phyloP scores from a whole-genome alignment of 2,113 vertebrate species.

The Eulemur macaco region DNA sequence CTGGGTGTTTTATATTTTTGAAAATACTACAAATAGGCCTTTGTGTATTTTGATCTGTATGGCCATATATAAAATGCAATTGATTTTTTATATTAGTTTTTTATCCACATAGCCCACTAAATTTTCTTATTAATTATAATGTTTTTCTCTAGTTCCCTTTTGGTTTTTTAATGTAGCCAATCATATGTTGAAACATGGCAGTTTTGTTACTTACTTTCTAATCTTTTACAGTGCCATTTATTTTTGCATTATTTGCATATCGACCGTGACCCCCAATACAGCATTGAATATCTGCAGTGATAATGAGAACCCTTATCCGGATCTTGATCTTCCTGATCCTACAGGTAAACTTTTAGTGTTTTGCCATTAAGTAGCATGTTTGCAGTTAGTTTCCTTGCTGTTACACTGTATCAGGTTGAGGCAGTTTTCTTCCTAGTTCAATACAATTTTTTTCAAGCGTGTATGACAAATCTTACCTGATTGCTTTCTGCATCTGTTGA shows the following conservation, averaged over 20 bases:
- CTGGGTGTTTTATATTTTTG: neutral
- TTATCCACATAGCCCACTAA: neutral
- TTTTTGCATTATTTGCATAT: neutral
- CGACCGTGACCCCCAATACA: too few relatives aligned
- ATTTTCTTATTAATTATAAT: neutral
- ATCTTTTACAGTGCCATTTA: neutral
- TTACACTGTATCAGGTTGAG: neutral
- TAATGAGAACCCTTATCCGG: neutral
- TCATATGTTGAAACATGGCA: neutral
- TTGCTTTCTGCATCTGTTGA: neutral
- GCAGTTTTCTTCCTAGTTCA: neutral
- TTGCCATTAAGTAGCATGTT: neutral
- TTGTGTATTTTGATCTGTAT: neutral
- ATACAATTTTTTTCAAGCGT: neutral
- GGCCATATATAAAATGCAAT: neutral
- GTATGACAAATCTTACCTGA: neutral
- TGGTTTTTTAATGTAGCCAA: neutral
- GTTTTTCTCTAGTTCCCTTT: neutral
- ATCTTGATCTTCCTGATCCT: neutral
- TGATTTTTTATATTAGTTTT: neutral
- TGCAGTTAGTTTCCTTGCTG: neutral
- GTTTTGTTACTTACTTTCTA: neutral
- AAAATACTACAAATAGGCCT: neutral
- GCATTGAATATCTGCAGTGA: neutral
- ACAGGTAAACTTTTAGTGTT: neutral